Evolutionary conservation across 2,113 vertebrate genomes (phyloP).

Genomic region (Bothrops jararaca): DNA sequence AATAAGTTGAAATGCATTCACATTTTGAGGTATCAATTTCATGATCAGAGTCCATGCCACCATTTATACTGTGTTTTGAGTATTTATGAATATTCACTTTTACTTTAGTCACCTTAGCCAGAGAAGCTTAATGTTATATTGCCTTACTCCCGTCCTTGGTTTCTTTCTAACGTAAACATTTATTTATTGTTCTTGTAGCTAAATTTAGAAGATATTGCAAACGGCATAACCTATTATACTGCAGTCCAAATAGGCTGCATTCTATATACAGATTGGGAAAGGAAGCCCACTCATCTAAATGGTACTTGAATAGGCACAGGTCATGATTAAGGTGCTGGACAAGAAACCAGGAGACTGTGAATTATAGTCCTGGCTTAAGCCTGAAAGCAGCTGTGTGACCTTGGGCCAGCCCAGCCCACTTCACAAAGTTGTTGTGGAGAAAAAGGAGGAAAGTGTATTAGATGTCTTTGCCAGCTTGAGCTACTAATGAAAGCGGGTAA

Average conservation of each 20-base stretch:
- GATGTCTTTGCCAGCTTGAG: no score
- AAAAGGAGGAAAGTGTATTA: neutral
- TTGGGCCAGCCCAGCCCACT: neutral
- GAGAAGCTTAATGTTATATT: neutral
- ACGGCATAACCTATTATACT: neutral
- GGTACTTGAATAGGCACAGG: neutral
- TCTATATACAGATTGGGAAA: neutral
- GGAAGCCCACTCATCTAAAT: neutral
- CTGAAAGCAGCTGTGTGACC: neutral
- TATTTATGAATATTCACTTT: neutral
- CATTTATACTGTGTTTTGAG: neutral
- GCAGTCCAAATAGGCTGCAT: neutral
- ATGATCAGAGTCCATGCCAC: neutral
- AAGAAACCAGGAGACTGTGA: no score
- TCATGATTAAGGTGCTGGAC: neutral
- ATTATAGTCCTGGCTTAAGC: neutral
- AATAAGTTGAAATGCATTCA: neutral
- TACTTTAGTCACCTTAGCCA: neutral
- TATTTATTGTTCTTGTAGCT: neutral
- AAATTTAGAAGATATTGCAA: neutral
- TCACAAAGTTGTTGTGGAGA: neutral
- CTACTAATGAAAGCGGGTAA: no score
- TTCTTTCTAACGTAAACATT: neutral
- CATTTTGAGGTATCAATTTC: neutral
- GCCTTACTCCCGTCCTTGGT: neutral